Base-by-base conservation (phyloP, 2,797 vertebrate genomes). In the Rhodeus uyekii region DNA sequence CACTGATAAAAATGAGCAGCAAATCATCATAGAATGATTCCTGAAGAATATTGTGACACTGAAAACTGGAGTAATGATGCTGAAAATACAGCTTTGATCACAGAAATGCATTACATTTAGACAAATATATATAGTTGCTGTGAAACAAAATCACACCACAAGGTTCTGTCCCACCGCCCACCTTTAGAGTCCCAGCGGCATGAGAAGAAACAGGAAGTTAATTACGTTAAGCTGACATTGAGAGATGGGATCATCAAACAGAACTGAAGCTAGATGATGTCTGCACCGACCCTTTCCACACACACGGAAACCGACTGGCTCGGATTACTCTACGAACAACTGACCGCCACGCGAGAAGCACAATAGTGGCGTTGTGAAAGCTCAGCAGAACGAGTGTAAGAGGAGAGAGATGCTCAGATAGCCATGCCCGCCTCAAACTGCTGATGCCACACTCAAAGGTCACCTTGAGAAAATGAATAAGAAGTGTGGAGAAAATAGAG, bases 241-340 rank as follows among this genome's bases (percentile, higher is more conserved):
- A 60, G 8, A 44, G 50, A 69, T 34, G 16, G 10, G 36, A 16
- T 73, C 53, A 46, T 48, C n/a, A 10, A 24, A 60, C 39, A 6
- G 36, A 67, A 67, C 39, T 42, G 42, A 89, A 85, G 85, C 78
- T 86, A 84, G 80, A 87, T 77, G 85, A 85, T 84, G 86, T 85
- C 86, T 75, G 88, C 3, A 27, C 39, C 24, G 36, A 64, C 1
- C 7, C 36, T 44, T 58, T 75, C 63, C 42, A 46, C 63, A 46
- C 13, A 58, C 48, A 46, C 3, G 3, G 9, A 76, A 44, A n/a
- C 63, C 1, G 3, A 27, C 39, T 22, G 22, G 39, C 53, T 71
- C 18, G 13, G 53, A 60, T 84, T 64, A 50, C 53, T 58, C 53
- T 32, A 29, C 58, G 89, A 69, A 60, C 44, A 32, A 81, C 58